Conservation (phyloP, 1,140 invertebrate species). For the Drosophila bocqueti region DNA sequence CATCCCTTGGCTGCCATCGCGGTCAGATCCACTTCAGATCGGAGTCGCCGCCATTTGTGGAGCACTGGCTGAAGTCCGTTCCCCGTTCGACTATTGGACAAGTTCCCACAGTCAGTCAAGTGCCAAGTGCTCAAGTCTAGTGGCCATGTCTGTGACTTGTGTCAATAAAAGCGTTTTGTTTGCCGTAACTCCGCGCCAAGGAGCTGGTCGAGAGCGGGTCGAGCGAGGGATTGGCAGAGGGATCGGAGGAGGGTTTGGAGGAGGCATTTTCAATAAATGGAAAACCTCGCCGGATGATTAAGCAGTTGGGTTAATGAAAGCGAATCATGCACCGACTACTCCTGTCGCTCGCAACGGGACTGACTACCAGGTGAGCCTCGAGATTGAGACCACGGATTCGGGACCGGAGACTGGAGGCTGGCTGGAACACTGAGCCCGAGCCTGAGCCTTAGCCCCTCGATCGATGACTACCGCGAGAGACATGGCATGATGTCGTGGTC, state of each 20-base stretch:
- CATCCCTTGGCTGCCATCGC: conserved; percentile 2
- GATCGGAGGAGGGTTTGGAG: neutral
- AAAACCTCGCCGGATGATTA: conserved; percentile 64
- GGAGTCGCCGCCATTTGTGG: conserved; percentile 11
- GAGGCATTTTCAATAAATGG: conserved; percentile 68
- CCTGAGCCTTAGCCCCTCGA: conserved; percentile 11
- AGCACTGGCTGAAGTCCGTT: conserved; percentile 14
- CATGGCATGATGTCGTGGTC: conserved; percentile 53
- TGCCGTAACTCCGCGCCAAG: conserved; percentile 11
- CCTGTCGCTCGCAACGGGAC: conserved; percentile 58
- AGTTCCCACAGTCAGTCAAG: conserved; percentile 66
- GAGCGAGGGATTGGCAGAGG: neutral
- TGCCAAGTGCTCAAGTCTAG: conserved; percentile 53
- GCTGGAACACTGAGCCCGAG: conserved; percentile 1
- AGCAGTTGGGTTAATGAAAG: conserved; percentile 81
- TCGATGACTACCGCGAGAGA: conserved; percentile 44
- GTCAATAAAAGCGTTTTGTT: conserved; percentile 71
- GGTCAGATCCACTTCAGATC: conserved; percentile 20
- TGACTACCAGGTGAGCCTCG: conserved; percentile 10
- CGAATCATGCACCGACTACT: conserved; percentile 73
- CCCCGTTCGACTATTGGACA: conserved; percentile 32
- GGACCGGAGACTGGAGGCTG: neutral
- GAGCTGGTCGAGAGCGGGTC: neutral
- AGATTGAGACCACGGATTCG: conserved; percentile 20
- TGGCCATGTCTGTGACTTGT: conserved; percentile 61